These are phyloP conservation scores for Zoroaster sp. DNA, from an alignment of 53 echinoderm and acorn worm species.

Conservation along the genomic window DNA sequence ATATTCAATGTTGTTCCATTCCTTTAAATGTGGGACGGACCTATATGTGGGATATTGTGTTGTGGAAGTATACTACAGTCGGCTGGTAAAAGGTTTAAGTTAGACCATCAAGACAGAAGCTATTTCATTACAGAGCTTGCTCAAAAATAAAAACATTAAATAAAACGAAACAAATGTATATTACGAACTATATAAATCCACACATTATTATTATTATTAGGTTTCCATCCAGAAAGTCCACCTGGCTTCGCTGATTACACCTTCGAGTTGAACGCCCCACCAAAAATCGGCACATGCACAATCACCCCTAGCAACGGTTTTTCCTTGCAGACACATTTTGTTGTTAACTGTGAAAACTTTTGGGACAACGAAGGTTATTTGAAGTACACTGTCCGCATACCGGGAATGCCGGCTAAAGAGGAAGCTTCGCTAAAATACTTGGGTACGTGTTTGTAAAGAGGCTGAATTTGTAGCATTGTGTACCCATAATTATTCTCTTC, in stretches of 20 bases:
- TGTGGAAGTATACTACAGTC: background rate
- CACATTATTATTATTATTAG: too few species aligned
- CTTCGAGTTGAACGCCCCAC: constrained; percentile 58
- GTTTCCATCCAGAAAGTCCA: constrained; percentile 2
- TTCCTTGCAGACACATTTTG: constrained; percentile 63
- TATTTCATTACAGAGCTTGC: too few species aligned
- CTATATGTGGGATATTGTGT: background rate
- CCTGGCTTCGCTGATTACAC: constrained; percentile 58
- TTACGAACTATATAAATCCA: too few species aligned
- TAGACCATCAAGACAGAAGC: too few species aligned
- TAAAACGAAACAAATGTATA: too few species aligned
- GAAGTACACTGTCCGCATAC: constrained; percentile 56
- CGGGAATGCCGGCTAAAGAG: background rate
- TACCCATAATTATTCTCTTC: too few species aligned
- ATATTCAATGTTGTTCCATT: background rate
- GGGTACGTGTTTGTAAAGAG: background rate
- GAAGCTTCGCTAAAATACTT: constrained; percentile 10
- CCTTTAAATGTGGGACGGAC: background rate
- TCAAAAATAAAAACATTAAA: too few species aligned
- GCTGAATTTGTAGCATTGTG: background rate
- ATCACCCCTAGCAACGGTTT: constrained; percentile 55
- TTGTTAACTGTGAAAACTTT: constrained; percentile 58
- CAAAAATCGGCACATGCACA: constrained; percentile 55
- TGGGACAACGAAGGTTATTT: constrained; percentile 59
- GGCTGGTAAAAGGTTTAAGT: too few species aligned